Evolutionary conservation across 92 coral and sea anemone species (phyloP), one percentile per base, ranked within the genome.

Genomic region (Porites rus): DNA sequence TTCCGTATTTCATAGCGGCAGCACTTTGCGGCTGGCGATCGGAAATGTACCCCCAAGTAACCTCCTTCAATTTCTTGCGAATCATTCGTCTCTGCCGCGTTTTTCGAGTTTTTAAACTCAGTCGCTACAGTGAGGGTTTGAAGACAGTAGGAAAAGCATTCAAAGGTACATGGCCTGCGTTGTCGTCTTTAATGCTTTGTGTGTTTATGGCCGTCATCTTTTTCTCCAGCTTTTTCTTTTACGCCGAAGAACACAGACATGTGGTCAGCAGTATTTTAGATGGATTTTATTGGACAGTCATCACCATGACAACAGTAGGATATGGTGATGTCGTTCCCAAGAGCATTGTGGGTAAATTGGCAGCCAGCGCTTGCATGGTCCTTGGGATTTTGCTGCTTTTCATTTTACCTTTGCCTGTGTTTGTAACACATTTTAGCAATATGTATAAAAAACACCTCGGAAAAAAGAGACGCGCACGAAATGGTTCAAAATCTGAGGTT

Each of bases 281-380:
- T 22, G 84, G 92, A 18, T 96, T 95, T 84, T 96, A 98, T 96
- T 96, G 90, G 88, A 87, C 95, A 14, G 80, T 95, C 31, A 76
- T 96, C 62, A 95, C 99, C 65, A 96, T 96, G 99, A 94, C 98
- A 50, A 96, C 99, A 8, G 99, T 96, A 2, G 99, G 99, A 2
- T 96, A 96, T 75, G 99, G 99, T 22, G 99, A 96, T 88, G 79
- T 95, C 8, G 94, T 90, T 10, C 99, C 99, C 16, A 88, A 22
- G 81, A 91, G 95, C 6, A 58, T 84, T 51, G 78, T 85, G 58
- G 99, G 99, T 10, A 96, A 96, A 80, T 75, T 95, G 4, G 71
- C 91, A 6, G 96, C 95, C 10, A 79, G 95, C 13, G 88, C 73
- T 51, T 96, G 99, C 64, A 94, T 94, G 87, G 53, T 96, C 21